These are phyloP conservation scores for Lepeophtheirus salmonis DNA, from an alignment of 1,140 invertebrate genomes.

Conservation along the genomic window DNA sequence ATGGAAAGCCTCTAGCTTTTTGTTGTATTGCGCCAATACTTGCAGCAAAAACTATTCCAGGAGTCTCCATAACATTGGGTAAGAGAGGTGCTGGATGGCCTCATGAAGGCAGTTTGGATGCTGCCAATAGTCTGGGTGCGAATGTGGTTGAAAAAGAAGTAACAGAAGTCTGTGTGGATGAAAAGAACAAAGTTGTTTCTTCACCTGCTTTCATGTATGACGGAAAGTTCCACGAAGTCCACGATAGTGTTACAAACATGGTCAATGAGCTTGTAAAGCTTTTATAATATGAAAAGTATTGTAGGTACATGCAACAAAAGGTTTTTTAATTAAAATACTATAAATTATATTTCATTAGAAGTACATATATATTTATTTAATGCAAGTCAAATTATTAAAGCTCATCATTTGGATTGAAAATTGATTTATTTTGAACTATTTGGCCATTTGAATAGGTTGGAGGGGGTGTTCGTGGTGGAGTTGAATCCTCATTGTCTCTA, in stretches of 20 bases:
- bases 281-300: too few relatives aligned
- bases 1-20: constrained; percentile 37
- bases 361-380: too few relatives aligned
- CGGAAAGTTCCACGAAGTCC: constrained; percentile 28
- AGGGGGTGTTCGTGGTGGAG: too few relatives aligned
- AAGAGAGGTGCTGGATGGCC: constrained; percentile 33
- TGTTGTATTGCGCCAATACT: constrained; percentile 40
- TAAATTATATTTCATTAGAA: too few relatives aligned
- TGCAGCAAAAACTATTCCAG: constrained; percentile 33
- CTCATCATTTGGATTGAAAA: too few relatives aligned
- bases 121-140: constrained; percentile 33
- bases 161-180: constrained; percentile 33
- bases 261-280: constrained; percentile 28
- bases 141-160: constrained; percentile 28
- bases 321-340: too few relatives aligned
- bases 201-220: constrained; percentile 42
- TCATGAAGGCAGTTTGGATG: constrained; percentile 34
- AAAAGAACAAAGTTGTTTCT: constrained; percentile 34
- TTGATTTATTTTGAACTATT: too few relatives aligned
- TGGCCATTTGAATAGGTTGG: too few relatives aligned
- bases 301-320: too few relatives aligned
- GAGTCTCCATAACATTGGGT: constrained; percentile 38
- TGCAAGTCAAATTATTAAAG: too few relatives aligned
- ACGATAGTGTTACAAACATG: constrained; percentile 37
- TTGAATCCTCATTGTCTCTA: too few relatives aligned